Conservation (phyloP, 2,888 invertebrate genomes). For the Epinotia bilunana region DNA sequence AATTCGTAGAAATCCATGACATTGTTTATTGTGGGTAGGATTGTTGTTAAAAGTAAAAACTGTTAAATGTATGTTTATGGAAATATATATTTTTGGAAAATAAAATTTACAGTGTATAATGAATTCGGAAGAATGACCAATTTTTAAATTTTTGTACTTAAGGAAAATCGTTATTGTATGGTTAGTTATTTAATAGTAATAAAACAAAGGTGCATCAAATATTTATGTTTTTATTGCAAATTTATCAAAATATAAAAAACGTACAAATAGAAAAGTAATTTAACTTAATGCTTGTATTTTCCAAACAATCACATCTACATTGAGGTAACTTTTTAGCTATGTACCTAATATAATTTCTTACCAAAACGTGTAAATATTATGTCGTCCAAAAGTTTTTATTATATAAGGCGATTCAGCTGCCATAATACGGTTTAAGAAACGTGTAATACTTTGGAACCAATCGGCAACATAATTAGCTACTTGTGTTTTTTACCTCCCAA, state of each 20-base stretch:
- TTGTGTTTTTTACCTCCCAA: too few relatives aligned
- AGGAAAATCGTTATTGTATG: constrained; percentile 8
- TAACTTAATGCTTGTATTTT: neutral
- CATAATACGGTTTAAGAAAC: neutral
- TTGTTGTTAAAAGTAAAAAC: constrained; percentile 16
- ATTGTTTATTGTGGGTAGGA: constrained; percentile 8
- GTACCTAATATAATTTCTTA: neutral
- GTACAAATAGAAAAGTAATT: neutral
- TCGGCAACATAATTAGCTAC: too few relatives aligned
- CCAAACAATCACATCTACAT: constrained; percentile 7
- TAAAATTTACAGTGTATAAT: neutral
- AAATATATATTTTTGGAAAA: too few relatives aligned
- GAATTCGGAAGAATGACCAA: constrained; percentile 13
- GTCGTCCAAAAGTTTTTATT: neutral
- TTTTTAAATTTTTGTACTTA: constrained; percentile 4
- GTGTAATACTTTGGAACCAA: too few relatives aligned
- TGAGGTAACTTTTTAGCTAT: constrained; percentile 6
- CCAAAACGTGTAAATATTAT: neutral
- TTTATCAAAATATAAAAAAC: neutral
- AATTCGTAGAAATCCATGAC: constrained; percentile 8
- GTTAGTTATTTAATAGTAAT: constrained; percentile 17
- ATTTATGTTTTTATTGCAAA: constrained; percentile 24
- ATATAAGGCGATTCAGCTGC: neutral
- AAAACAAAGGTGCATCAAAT: constrained; percentile 25
- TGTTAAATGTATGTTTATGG: constrained; percentile 9